Conservation (phyloP, 2,888 invertebrate genomes). For the Rotaria socialis region DNA sequence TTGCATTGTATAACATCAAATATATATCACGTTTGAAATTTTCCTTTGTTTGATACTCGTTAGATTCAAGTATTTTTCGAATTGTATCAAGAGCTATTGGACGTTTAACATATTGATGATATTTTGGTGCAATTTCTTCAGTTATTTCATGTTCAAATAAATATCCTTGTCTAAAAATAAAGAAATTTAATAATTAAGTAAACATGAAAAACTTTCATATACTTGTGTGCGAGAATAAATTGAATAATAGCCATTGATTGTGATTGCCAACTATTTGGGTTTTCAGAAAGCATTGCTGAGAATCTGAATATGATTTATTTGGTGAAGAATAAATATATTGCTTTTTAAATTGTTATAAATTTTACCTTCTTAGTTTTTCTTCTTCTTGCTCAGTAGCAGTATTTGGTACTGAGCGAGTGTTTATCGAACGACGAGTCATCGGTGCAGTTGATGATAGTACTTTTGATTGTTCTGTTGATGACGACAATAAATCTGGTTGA, state of each 20-base stretch:
- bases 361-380: not conserved
- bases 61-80: not conserved
- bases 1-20: constrained; percentile 13
- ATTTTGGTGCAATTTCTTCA: constrained; percentile 20
- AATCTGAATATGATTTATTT: not conserved
- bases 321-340: not conserved
- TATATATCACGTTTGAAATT: not conserved
- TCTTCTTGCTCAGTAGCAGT: not conserved
- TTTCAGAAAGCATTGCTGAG: not conserved
- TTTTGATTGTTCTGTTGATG: constrained; percentile 1
- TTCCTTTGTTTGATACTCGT: not conserved
- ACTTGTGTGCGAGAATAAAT: not conserved
- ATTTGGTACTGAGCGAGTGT: not conserved
- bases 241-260: constrained; percentile 7
- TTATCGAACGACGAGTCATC: not conserved
- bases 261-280: constrained; percentile 16
- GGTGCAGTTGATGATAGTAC: not conserved
- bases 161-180: not conserved
- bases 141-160: constrained; percentile 19
- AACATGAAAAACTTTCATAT: not conserved
- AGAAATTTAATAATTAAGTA: not conserved
- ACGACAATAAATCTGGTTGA: not conserved
- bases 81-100: constrained; percentile 18
- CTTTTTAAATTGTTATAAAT: not conserved
- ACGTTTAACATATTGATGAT: not conserved